Conservation (phyloP, 2,797 vertebrate genomes). For the Florisuga fusca region DNA sequence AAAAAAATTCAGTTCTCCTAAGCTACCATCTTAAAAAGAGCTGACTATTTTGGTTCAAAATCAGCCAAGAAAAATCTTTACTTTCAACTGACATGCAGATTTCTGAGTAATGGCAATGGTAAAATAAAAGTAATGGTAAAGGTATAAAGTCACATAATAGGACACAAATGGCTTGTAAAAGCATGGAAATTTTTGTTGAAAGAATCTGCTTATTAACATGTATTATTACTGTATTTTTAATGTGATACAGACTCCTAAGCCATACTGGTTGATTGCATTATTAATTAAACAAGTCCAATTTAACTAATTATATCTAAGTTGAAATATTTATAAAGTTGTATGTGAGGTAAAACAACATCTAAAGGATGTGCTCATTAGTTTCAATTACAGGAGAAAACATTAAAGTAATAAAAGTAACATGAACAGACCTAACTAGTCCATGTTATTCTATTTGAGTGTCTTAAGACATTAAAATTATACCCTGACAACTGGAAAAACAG, state of each 20-base stretch:
- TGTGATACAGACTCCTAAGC: constrained; percentile 53
- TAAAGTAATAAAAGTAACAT: constrained; percentile 23
- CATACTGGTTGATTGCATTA: constrained; percentile 66
- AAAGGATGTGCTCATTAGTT: constrained; percentile 69
- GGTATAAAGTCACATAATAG: not conserved
- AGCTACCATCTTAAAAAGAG: not conserved
- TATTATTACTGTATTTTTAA: constrained; percentile 48
- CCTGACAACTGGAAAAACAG: not conserved
- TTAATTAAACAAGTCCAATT: constrained; percentile 77
- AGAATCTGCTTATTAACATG: constrained; percentile 49
- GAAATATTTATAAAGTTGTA: constrained; percentile 79
- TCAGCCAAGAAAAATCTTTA: not conserved
- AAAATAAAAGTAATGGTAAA: not conserved
- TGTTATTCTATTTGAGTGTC: not conserved
- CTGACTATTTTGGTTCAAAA: not conserved
- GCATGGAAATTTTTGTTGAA: not conserved
- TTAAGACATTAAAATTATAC: not conserved
- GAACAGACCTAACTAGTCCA: not conserved
- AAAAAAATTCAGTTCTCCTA: not conserved
- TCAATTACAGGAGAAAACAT: constrained; percentile 48
- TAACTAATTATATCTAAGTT: constrained; percentile 75
- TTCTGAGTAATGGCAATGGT: not conserved
- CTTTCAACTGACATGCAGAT: not conserved
- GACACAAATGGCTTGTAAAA: not conserved
- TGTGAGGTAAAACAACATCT: constrained; percentile 73